phyloP scores from a whole-genome alignment of 2,113 vertebrate genomes.

The Himantopus leucocephalus region DNA sequence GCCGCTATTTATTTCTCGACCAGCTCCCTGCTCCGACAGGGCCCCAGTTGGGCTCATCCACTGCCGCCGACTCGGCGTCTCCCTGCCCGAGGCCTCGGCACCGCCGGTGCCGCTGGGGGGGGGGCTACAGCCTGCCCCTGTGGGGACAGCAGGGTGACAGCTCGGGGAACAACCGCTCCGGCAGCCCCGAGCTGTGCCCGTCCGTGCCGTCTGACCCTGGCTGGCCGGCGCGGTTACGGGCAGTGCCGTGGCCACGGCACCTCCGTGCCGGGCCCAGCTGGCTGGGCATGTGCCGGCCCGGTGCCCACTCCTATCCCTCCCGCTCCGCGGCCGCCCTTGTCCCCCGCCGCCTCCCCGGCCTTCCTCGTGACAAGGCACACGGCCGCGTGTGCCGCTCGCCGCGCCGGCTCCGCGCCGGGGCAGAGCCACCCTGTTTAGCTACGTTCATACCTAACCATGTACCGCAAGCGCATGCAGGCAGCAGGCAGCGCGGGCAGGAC shows the following conservation, averaged over 20 bases:
- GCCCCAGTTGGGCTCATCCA: neutral
- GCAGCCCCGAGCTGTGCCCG: neutral
- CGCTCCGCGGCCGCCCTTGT: fast-evolving
- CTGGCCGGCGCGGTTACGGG: fast-evolving
- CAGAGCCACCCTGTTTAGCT: conserved; percentile 34
- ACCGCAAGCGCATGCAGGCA: neutral
- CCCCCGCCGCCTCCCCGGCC: neutral
- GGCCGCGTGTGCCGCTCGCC: neutral
- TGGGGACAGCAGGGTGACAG: neutral
- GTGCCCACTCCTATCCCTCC: neutral
- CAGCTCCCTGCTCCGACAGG: neutral
- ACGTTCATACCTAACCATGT: neutral
- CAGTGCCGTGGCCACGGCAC: neutral
- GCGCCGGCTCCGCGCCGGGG: neutral
- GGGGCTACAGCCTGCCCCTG: neutral
- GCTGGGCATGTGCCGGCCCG: neutral
- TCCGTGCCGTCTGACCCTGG: neutral
- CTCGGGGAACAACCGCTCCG: neutral
- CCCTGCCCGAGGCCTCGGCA: neutral
- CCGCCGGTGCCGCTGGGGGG: no score
- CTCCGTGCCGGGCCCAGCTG: neutral
- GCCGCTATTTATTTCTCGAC: conserved; percentile 55
- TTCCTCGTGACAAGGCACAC: conserved; percentile 67
- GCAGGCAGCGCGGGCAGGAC: neutral
- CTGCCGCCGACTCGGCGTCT: conserved; percentile 2